Conservation (phyloP, 2,888 invertebrate genomes). For the Pristionchus maxplancki region DNA sequence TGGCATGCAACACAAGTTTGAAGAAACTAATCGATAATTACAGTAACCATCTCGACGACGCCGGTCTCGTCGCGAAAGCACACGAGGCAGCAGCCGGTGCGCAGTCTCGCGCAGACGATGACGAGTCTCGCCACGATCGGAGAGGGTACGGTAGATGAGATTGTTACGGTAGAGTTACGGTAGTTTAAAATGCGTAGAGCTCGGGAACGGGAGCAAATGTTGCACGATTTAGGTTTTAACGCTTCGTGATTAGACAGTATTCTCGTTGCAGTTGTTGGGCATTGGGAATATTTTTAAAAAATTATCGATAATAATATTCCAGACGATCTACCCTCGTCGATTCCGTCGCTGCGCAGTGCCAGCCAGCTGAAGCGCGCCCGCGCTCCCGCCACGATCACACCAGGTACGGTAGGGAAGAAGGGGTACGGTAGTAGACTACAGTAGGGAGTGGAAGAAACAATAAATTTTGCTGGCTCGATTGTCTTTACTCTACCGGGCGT, state of each 20-base stretch:
- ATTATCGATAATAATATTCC: too few species aligned
- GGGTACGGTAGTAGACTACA: too few species aligned
- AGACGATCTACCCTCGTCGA: neutral
- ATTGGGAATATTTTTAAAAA: neutral
- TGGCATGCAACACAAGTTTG: too few species aligned
- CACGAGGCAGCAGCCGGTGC: neutral
- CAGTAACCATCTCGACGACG: slow-evolving; percentile 1
- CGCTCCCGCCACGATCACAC: neutral
- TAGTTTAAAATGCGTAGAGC: neutral
- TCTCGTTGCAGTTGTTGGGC: too few species aligned
- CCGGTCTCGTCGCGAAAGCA: neutral
- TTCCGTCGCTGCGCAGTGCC: neutral
- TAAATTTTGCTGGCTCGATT: too few species aligned
- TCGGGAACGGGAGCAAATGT: too few species aligned
- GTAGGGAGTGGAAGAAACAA: too few species aligned
- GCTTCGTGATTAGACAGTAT: too few species aligned
- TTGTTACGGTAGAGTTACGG: too few species aligned
- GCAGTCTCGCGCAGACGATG: too few species aligned
- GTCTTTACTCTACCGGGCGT: too few species aligned
- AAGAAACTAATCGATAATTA: neutral
- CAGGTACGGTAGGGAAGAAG: neutral
- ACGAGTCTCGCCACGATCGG: neutral
- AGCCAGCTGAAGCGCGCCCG: neutral
- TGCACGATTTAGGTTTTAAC: too few species aligned
- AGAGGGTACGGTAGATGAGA: neutral